These are phyloP conservation scores for Phalacrocorax carbo DNA, from an alignment of 2,113 vertebrate species.

Conservation along the genomic window DNA sequence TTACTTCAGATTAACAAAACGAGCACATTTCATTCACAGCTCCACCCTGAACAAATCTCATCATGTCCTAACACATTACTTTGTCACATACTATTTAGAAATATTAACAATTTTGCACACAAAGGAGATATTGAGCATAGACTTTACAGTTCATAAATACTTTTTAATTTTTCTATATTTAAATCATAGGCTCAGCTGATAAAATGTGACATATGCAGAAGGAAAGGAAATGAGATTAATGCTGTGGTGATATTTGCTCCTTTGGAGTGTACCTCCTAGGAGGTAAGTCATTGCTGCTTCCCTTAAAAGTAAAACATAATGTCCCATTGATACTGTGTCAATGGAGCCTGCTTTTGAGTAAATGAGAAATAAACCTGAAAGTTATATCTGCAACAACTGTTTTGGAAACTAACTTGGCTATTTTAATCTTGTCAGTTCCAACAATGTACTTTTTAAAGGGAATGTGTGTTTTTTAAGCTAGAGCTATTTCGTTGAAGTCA, in stretches of 20 bases:
- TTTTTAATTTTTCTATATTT: background rate
- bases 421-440: background rate
- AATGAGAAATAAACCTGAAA: background rate
- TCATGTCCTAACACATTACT: background rate
- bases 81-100: background rate
- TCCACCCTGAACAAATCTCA: background rate
- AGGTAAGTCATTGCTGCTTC: background rate
- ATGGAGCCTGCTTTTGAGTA: background rate
- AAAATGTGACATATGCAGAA: background rate
- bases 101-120: background rate
- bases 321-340: background rate
- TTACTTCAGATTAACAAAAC: background rate
- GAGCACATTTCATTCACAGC: background rate
- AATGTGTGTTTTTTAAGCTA: background rate
- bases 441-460: background rate
- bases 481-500: background rate
- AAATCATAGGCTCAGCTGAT: background rate
- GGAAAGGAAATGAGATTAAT: background rate
- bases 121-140: background rate
- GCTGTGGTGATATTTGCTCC: background rate
- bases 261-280: background rate
- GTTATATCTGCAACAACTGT: background rate
- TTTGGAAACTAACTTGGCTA: background rate
- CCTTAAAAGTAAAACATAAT: background rate
- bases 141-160: background rate